Base-by-base conservation (phyloP, 35 echinoderm and acorn worm genomes). In the Anneissia japonica region DNA sequence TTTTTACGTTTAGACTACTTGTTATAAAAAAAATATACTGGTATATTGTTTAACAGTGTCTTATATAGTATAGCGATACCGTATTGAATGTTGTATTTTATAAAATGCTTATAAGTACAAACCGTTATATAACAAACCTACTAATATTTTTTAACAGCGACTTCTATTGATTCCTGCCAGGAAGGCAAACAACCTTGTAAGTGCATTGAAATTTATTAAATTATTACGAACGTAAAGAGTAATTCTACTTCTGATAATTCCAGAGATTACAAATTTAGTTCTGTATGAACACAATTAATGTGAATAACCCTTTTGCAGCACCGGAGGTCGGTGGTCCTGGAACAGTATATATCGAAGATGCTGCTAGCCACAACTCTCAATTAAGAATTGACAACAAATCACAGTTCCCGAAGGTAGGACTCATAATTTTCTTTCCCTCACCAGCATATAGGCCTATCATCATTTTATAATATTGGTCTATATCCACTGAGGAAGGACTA, bases 291-390 rank as follows among this genome's bases (percentile, higher is more conserved):
- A 33, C 26, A 36, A 0, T n/a, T 30, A 3, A 5, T n/a, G 81
- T 79, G 6, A 35, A 51, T 30, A 51, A 23, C 0, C 2, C 35
- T 21, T 39, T 73, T 74, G 11, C 74, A 83, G 80, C 46, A 26
- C 45, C 81, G 32, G 92, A 93, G 37, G 85, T 83, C n/a, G 92
- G 92, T 34, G 92, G 92, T 23, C 92, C 92, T 28, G 92, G 92
- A 17, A 93, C 92, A 16, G 46, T 93, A 11, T 90, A 93, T 43
- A 41, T 77, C 13, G 90, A 46, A 39, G 73, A 77, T 9, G 1
- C 32, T 46, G 46, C 79, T 30, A 43, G 17, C 26, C 21, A 16
- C 1, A 34, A 19, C 0, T 56, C 77, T 32, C 41, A 86, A 34
- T 74, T 94, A 14, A 74, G 37, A 38, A 87, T 95, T 37, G 83